Base-by-base conservation (phyloP, 2,888 invertebrate genomes). In the Calephelis perditalis region DNA sequence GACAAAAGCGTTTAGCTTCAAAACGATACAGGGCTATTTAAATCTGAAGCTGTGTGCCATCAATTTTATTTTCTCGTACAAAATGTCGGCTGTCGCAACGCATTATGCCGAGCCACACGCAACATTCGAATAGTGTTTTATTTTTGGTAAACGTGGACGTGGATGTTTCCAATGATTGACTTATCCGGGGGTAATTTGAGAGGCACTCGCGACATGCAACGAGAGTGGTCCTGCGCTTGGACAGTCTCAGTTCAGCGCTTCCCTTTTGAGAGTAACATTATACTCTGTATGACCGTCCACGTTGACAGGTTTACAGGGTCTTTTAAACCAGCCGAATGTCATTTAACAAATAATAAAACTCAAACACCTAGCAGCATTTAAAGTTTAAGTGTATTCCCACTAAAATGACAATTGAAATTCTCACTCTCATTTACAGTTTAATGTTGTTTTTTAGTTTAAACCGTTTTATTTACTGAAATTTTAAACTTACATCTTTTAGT, bases 21-120 rank as follows among this genome's bases (percentile, higher is more conserved):
- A 78, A 85, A 82, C 79, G 81, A 82, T 79, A 78, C 78, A 76
- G 82, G 72, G 84, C 84, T 90, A 90, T 89, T 89, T 90, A 84
- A 82, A 86, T 86, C 82, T 77, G 79, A 77, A 82, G 79, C 81
- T 75, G 76, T 77, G 82, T 79, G 83, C 84, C 89, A 87, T 88
- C 84, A 84, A 86, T 90, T 88, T 90, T 89, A 87, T 89, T 89
- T 90, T 89, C 88, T 88, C 86, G 86, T 85, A 84, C 87, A 88
- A 86, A 88, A 87, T 84, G 89, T 88, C 82, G 84, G 83, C 84
- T 88, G 89, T 88, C 89, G 85, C 86, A 86, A 78, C 84, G 82
- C 86, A 85, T 90, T 87, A 88, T 84, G 77, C 76, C 73, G 76
- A 72, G 82, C 85, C 86, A 83, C 88, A 87, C 87, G 86, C 86